Evolutionary conservation across 2,113 vertebrate genomes (phyloP), one percentile per base, ranked within the genome.

Genomic region (Parus major): DNA sequence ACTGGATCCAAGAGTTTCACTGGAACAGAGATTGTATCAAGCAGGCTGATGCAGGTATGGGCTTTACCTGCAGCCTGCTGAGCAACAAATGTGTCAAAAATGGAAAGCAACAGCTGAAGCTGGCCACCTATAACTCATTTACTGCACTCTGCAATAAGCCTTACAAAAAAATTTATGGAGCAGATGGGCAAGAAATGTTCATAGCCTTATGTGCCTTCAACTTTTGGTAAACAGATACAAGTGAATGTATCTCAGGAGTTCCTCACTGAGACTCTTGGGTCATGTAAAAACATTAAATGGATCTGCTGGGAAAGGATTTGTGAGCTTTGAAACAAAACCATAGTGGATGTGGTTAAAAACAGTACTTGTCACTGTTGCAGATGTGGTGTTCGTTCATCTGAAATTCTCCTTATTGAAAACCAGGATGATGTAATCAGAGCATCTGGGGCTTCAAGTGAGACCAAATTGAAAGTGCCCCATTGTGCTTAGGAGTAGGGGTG

Each of bases 161-260:
- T 76, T 77, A 71, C 77, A 84, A 70, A 91, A 92, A 92, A 90
- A 86, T 65, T 68, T 89, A 95, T 89, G 79, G 90, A 91, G 83
- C 96, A 97, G 94, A 95, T 97, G 93, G 95, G 78, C 93, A 89
- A 89, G 78, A 92, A 91, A 87, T 86, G 93, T 81, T 97, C 94
- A 72, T 63, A 77, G 92, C 88, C 93, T 89, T 94, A 89, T 65
- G 93, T 91, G 90, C 87, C 83, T 88, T 80, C 4, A 29, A 50
- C 42, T 85, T 85, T 64, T 61, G 2, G 33, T 87, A 78, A 90
- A 81, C 87, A 95, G 76, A 55, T 66, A 79, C 29, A 79, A 89
- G 73, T 7, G 53, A 83, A 42, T 10, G 13, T 61, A 59, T 49
- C 65, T 71, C 69, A 91, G 50, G 60, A 88, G 75, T 59, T 75